Conservation (phyloP, 1,140 invertebrate genomes). For the Caenorhabditis remanei region DNA sequence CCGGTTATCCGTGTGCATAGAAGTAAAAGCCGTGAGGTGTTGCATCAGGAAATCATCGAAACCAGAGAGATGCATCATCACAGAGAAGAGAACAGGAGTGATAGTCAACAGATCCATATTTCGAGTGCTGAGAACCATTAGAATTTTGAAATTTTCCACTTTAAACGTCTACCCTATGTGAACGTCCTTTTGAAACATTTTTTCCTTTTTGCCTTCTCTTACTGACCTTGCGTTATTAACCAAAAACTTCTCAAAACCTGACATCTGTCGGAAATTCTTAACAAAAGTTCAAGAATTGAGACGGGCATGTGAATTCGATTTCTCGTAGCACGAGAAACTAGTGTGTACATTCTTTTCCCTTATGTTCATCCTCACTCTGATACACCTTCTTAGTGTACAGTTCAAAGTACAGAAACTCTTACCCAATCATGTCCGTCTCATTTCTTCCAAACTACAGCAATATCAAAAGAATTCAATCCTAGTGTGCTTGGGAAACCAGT, state of each 20-base stretch:
- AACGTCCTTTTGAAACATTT: constrained; percentile 23
- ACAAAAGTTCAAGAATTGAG: background rate
- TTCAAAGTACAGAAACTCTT: background rate
- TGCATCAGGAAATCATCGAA: constrained; percentile 36
- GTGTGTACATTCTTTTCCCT: constrained; percentile 38
- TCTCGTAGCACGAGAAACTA: constrained; percentile 46
- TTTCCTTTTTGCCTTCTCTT: background rate
- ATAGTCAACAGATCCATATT: background rate
- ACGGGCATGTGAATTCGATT: constrained; percentile 1
- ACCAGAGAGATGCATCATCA: constrained; percentile 43
- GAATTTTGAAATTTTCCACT: background rate
- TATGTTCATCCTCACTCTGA: constrained; percentile 18
- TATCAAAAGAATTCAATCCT: background rate
- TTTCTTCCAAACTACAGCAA: background rate
- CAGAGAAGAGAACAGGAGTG: constrained; percentile 16
- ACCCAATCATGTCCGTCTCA: constrained; percentile 13
- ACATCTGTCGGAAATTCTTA: constrained; percentile 21
- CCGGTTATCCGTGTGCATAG: constrained; percentile 41
- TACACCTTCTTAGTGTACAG: constrained; percentile 34
- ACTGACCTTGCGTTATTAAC: constrained; percentile 45
- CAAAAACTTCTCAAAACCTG: background rate
- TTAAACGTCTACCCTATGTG: constrained; percentile 31
- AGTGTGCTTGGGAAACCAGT: constrained; percentile 9
- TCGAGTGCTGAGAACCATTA: constrained; percentile 16
- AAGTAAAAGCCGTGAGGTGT: constrained; percentile 53